Evolutionary conservation across 1,140 invertebrate genomes (phyloP).

Genomic region (Diabrotica undecimpunctata): DNA sequence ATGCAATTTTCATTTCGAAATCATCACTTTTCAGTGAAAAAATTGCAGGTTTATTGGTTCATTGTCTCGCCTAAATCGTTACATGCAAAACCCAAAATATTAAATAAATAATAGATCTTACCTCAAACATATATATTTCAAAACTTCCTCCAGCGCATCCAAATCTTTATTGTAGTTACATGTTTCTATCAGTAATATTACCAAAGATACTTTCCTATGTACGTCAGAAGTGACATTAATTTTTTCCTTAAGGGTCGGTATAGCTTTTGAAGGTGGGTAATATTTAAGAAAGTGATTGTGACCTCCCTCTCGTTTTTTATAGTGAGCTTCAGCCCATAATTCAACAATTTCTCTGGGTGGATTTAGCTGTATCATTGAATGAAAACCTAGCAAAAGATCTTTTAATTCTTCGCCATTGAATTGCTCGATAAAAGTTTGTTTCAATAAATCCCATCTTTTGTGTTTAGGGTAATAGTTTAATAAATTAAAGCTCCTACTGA

Average conservation of each 20-base stretch:
- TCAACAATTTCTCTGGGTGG: slow-evolving; percentile 2
- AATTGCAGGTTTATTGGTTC: too few species aligned
- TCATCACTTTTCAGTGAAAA: too few species aligned
- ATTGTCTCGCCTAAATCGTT: too few species aligned
- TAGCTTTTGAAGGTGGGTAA: slow-evolving; percentile 13
- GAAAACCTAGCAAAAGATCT: not conserved
- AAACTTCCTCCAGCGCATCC: slow-evolving; percentile 6
- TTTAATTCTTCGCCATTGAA: not conserved
- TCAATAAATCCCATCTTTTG: slow-evolving; percentile 10
- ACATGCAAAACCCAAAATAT: too few species aligned
- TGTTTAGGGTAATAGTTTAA: slow-evolving; percentile 11
- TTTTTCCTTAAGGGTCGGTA: slow-evolving; percentile 22
- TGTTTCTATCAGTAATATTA: slow-evolving; percentile 11
- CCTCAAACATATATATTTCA: slow-evolving; percentile 24
- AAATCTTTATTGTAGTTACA: slow-evolving; percentile 22
- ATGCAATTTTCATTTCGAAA: too few species aligned
- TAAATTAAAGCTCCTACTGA: not conserved
- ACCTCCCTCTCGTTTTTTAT: slow-evolving; percentile 8
- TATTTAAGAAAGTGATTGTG: slow-evolving; percentile 15
- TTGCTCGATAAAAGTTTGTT: not conserved
- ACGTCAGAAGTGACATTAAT: slow-evolving; percentile 21
- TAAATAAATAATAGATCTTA: not conserved
- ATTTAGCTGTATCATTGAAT: slow-evolving; percentile 3
- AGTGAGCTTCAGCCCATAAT: slow-evolving; percentile 15
- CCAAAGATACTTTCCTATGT: not conserved